Evolutionary conservation across 1,140 invertebrate species (phyloP).

Genomic region (Nasonia vitripennis): DNA sequence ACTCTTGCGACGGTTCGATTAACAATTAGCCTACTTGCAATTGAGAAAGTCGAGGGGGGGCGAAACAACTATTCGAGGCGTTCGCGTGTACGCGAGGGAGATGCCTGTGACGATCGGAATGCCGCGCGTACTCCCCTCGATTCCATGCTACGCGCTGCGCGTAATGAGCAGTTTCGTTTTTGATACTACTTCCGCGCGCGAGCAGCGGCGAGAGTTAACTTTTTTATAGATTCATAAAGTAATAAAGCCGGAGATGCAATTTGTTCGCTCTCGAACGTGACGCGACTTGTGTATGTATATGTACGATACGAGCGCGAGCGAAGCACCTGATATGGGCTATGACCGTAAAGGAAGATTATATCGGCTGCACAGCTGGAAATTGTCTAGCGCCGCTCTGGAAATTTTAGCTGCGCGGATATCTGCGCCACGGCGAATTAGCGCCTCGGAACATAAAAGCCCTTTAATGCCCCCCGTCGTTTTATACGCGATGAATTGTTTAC

Average conservation of each 20-base stretch:
- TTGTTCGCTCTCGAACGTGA: conserved; percentile 18
- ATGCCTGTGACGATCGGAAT: neutral
- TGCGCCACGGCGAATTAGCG: neutral
- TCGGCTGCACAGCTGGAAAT: neutral
- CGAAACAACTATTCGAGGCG: neutral
- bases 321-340: neutral
- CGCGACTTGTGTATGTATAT: neutral
- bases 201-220: neutral
- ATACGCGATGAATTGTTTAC: conserved; percentile 5
- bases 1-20: conserved; percentile 57
- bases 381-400: conserved; percentile 28
- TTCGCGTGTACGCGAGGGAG: neutral
- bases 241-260: conserved; percentile 33
- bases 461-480: neutral
- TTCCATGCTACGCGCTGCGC: neutral
- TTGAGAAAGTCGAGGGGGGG: neutral
- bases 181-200: neutral
- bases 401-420: neutral
- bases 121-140: neutral
- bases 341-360: conserved; percentile 29
- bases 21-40: conserved; percentile 61
- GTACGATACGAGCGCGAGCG: no score
- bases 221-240: conserved; percentile 36
- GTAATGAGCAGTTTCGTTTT: conserved; percentile 32
- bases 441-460: conserved; percentile 2